These are phyloP conservation scores for Garrulus glandarius DNA, from an alignment of 2,797 vertebrate species.

Conservation along the genomic window DNA sequence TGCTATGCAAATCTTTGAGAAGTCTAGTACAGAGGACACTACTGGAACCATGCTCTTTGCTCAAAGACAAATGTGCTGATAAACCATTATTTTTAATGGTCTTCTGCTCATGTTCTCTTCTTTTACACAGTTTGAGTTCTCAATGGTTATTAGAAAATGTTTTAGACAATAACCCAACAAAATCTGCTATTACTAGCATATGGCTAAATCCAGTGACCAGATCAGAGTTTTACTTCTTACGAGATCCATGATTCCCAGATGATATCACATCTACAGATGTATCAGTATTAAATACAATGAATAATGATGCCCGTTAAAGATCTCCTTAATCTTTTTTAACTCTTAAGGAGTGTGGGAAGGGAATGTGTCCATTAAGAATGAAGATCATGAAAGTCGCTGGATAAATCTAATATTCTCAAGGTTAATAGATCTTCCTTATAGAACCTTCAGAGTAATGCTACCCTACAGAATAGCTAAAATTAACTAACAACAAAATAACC, in stretches of 20 bases:
- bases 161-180: background rate
- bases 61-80: background rate
- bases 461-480: background rate
- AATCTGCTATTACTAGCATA: background rate
- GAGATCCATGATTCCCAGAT: background rate
- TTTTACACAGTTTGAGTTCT: background rate
- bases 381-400: background rate
- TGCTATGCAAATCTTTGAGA: background rate
- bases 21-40: background rate
- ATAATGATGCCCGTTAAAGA: background rate
- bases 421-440: background rate
- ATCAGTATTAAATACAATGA: background rate
- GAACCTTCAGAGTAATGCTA: background rate
- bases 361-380: background rate
- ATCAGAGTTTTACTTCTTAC: background rate
- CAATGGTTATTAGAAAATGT: background rate
- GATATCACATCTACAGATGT: too few relatives aligned
- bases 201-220: background rate
- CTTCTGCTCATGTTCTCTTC: background rate
- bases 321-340: background rate
- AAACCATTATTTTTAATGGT: background rate
- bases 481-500: background rate
- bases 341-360: background rate
- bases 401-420: background rate
- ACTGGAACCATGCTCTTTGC: background rate